Base-by-base conservation (phyloP, 2,797 vertebrate species). In the Syncerus caffer region DNA sequence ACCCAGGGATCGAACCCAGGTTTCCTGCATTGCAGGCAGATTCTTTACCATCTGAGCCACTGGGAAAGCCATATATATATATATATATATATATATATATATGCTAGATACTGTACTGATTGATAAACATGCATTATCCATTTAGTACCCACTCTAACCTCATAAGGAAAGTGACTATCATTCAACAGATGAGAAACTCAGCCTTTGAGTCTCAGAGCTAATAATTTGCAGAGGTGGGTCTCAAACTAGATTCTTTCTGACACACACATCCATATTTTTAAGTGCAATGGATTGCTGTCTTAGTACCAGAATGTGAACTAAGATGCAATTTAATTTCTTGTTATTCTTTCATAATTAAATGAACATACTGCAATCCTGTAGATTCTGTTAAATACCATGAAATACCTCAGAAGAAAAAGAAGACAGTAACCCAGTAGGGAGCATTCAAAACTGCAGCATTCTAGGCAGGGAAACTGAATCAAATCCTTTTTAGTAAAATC, bases 341-440 rank as follows among this genome's bases (percentile, higher is more conserved):
- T 94, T 93, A 96, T 83, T 92, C 71, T 71, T 90, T 88, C 21
- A 45, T 94, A 97, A 96, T 96, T 96, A 95, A 98, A 92, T 57
- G 74, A 95, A 90, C 31, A 45, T 29, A 31, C 4, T 60, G 34
- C 83, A 90, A 82, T 53, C 8, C 87, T 85, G n/a, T 50, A 80
- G 86, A 53, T 97, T 98, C 92, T 90, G 90, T 97, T 93, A 95
- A 95, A 86, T 95, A 92, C 29, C 50, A 62, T 6, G 25, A 34
- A 67, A 57, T 89, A 58, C 19, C 42, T 97, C 95, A 71, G 91
- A 89, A 96, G 88, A 90, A 93, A 87, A 88, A 91, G 47, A 83
- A 91, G 93, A 95, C 50, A 96, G 79, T 71, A 92, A 94, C 76
- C 82, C 97, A 93, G 92, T 27, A 84, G 95, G 93, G 85, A 96